Evolutionary conservation across 2,113 vertebrate genomes (phyloP).

Genomic region (Antechinus flavipes): DNA sequence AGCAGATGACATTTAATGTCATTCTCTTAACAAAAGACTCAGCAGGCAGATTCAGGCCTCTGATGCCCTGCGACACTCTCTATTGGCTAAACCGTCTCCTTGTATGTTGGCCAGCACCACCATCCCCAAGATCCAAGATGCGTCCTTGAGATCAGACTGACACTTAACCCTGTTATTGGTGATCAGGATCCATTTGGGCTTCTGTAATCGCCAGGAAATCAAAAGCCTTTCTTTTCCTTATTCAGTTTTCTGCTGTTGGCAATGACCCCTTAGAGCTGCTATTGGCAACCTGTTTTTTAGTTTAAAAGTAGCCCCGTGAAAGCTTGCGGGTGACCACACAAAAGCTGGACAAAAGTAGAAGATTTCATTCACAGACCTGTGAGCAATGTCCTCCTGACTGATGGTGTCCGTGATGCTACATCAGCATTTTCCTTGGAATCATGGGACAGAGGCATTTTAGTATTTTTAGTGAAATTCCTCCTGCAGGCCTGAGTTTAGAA

Average conservation of each 20-base stretch:
- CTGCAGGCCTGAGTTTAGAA: background rate
- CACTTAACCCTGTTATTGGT: background rate
- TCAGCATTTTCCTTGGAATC: too few relatives aligned
- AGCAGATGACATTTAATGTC: slow-evolving; percentile 13
- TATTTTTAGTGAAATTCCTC: background rate
- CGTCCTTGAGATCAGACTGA: background rate
- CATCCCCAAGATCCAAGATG: slow-evolving; percentile 29
- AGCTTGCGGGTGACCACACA: too few relatives aligned
- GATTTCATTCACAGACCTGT: too few relatives aligned
- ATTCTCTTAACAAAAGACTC: background rate
- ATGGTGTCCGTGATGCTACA: too few relatives aligned
- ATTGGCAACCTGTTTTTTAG: background rate
- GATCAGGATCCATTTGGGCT: background rate
- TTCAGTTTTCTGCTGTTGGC: too few relatives aligned
- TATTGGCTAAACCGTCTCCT: slow-evolving; percentile 2
- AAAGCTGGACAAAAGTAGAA: background rate
- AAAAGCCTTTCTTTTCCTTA: background rate
- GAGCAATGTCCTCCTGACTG: too few relatives aligned
- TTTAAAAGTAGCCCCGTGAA: background rate
- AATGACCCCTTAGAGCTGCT: background rate
- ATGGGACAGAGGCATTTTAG: background rate
- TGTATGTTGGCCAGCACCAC: slow-evolving; percentile 27
- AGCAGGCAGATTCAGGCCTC: background rate
- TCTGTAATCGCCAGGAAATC: background rate
- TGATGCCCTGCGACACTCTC: background rate